phyloP scores from a whole-genome alignment of 1,140 invertebrate species.

The Calliopsis andreniformis region DNA sequence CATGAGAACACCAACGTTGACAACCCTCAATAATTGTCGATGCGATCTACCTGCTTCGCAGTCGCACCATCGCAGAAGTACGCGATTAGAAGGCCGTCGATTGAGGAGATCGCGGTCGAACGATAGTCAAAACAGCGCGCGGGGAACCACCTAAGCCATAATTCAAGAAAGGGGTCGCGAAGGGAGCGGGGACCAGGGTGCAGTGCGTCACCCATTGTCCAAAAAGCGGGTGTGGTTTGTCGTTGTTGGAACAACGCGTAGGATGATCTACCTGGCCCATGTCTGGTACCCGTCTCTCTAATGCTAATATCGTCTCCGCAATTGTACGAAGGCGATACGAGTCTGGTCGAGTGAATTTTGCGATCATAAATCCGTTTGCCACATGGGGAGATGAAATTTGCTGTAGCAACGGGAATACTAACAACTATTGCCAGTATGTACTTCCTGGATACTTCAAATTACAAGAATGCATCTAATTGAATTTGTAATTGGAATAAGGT shows the following conservation, averaged over 20 bases:
- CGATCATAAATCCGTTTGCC: slow-evolving; percentile 60
- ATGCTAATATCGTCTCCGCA: slow-evolving; percentile 69
- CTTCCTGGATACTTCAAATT: slow-evolving; percentile 2
- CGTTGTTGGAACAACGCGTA: slow-evolving; percentile 68
- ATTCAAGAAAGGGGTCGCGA: slow-evolving; percentile 61
- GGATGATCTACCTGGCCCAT: slow-evolving; percentile 67
- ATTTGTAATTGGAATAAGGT: too few species aligned
- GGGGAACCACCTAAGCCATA: slow-evolving; percentile 59
- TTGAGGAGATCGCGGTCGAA: slow-evolving; percentile 35
- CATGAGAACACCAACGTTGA: neutral
- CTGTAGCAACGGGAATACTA: slow-evolving; percentile 14
- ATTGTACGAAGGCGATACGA: slow-evolving; percentile 66
- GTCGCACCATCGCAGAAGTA: slow-evolving; percentile 32
- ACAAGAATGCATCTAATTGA: neutral
- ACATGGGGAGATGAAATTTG: slow-evolving; percentile 13
- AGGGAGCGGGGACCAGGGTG: slow-evolving; percentile 36
- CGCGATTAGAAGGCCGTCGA: slow-evolving; percentile 34
- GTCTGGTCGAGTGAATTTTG: slow-evolving; percentile 57
- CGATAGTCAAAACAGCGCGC: slow-evolving; percentile 49
- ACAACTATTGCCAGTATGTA: slow-evolving; percentile 19
- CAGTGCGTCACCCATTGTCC: slow-evolving; percentile 68
- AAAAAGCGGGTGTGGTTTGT: slow-evolving; percentile 68
- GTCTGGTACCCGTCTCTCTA: slow-evolving; percentile 59
- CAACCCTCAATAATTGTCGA: slow-evolving; percentile 17
- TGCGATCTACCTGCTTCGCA: slow-evolving; percentile 20